Evolutionary conservation across 2,797 vertebrate genomes (phyloP).

Genomic region (Spondyliosoma cantharus): DNA sequence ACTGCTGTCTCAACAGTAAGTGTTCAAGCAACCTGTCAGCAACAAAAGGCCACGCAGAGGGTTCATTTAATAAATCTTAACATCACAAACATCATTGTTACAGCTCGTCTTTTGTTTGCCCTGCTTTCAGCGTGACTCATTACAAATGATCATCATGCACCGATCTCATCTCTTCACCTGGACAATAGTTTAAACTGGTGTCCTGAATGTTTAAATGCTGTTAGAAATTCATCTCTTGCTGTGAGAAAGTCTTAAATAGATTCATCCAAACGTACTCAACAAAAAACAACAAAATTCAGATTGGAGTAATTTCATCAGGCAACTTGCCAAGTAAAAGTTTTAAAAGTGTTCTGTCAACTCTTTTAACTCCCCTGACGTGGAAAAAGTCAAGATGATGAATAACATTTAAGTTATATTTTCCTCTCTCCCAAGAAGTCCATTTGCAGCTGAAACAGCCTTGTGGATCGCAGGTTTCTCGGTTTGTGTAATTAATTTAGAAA

Average conservation of each 20-base stretch:
- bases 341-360: constrained; percentile 23
- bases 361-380: constrained; percentile 16
- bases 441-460: constrained; percentile 23
- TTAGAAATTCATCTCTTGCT: background rate
- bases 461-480: constrained; percentile 29
- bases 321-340: constrained; percentile 17
- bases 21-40: constrained; percentile 25
- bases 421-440: constrained; percentile 1
- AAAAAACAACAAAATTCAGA: constrained; percentile 20
- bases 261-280: constrained; percentile 20
- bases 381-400: constrained; percentile 37
- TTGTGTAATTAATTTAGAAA: constrained; percentile 48
- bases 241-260: background rate
- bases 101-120: constrained; percentile 26
- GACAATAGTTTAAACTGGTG: constrained; percentile 8
- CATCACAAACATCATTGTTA: constrained; percentile 17
- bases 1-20: constrained; percentile 23
- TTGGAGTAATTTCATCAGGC: constrained; percentile 17
- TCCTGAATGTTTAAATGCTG: constrained; percentile 1
- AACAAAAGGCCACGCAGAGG: constrained; percentile 11
- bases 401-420: constrained; percentile 15
- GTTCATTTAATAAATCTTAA: constrained; percentile 40
- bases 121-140: constrained; percentile 50
- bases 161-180: constrained; percentile 6
- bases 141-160: constrained; percentile 18